Conservation (phyloP, 2,797 vertebrate genomes). For the Pseudomugil tenellus region DNA sequence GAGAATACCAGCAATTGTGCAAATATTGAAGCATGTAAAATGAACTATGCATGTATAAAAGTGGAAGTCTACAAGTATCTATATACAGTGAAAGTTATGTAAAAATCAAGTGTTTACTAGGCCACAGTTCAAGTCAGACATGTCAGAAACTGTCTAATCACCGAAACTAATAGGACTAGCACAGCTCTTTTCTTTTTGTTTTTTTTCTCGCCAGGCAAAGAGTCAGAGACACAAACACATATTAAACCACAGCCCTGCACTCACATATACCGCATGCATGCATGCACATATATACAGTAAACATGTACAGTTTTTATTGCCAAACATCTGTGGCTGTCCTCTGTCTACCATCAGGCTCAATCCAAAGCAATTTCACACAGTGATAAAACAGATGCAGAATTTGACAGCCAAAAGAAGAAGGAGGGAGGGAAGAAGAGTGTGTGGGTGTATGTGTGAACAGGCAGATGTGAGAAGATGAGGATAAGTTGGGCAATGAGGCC, state of each 20-base stretch:
- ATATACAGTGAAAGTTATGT: not conserved
- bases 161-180: slow-evolving; percentile 61
- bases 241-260: slow-evolving; percentile 41
- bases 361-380: slow-evolving; percentile 83
- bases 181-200: slow-evolving; percentile 18
- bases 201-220: slow-evolving; percentile 42
- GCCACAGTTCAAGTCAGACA: slow-evolving; percentile 39
- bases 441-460: slow-evolving; percentile 32
- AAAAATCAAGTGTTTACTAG: slow-evolving; percentile 31
- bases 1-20: not conserved
- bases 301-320: slow-evolving; percentile 50
- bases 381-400: slow-evolving; percentile 75
- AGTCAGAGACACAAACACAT: slow-evolving; percentile 30
- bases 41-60: not conserved
- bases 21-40: not conserved
- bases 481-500: slow-evolving; percentile 72
- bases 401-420: slow-evolving; percentile 70
- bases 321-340: slow-evolving; percentile 82
- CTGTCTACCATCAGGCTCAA: slow-evolving; percentile 78
- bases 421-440: slow-evolving; percentile 20
- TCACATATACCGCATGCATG: slow-evolving; percentile 23
- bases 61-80: not conserved
- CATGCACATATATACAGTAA: slow-evolving; percentile 35
- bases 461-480: slow-evolving; percentile 76
- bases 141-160: slow-evolving; percentile 54